Percentiles rank a stretch among this genome's conserved stretches.
These are phyloP conservation scores for Cryptus armator DNA, from an alignment of 2,888 invertebrate genomes.

Conservation along the genomic window DNA sequence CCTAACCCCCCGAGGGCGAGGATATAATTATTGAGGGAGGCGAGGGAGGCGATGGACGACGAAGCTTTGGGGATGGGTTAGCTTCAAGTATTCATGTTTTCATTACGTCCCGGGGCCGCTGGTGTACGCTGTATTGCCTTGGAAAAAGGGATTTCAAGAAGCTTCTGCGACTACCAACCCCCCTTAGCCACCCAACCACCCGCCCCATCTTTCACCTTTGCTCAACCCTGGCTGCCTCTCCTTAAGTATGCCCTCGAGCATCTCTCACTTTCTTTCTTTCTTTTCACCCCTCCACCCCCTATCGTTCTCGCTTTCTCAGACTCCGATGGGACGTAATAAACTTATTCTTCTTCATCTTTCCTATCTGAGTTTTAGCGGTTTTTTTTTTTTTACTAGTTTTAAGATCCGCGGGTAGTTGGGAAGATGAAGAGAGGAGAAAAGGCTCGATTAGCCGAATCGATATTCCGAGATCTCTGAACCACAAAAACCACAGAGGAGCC, in stretches of 20 bases:
- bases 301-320: conserved; percentile 69
- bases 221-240: neutral
- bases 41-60: conserved; percentile 72
- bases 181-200: conserved; percentile 57
- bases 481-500: conserved; percentile 44
- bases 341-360: conserved; percentile 63
- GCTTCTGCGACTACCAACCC: conserved; percentile 63
- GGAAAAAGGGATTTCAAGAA: conserved; percentile 74
- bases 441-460: conserved; percentile 72
- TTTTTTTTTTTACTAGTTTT: conserved; percentile 35
- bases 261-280: conserved; percentile 8
- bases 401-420: conserved; percentile 38
- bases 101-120: conserved; percentile 79
- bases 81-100: conserved; percentile 85
- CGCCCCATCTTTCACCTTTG: conserved; percentile 60
- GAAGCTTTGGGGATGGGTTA: conserved; percentile 67
- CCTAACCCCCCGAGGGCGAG: conserved; percentile 80
- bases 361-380: conserved; percentile 46
- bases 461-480: conserved; percentile 63
- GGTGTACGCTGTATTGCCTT: conserved; percentile 69
- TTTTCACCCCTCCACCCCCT: conserved; percentile 55
- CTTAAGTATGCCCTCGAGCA: conserved; percentile 21
- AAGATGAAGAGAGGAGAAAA: conserved; percentile 10
- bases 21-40: conserved; percentile 84
- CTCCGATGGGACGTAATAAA: conserved; percentile 67